Evolutionary conservation across 1,140 invertebrate genomes (phyloP), one percentile per base, ranked within the genome.

Genomic region (Tetragonula clypearis): DNA sequence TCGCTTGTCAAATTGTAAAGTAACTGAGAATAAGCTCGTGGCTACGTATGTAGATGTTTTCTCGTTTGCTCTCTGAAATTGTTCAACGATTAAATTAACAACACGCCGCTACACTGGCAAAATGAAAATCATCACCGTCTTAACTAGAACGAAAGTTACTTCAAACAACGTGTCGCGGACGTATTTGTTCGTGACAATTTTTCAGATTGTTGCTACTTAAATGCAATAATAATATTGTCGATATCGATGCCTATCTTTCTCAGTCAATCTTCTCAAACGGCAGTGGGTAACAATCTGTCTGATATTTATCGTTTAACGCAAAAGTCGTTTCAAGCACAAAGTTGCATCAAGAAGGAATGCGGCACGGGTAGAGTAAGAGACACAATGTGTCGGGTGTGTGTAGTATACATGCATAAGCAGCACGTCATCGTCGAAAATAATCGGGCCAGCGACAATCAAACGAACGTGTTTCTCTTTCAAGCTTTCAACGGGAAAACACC

Each of bases 391-490:
- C 21, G 75, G 58, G 84, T 79, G 66, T n/a, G n/a, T n/a, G n/a
- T n/a, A n/a, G n/a, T 85, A 89, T 49, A 49, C 9, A 8, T 49
- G 41, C 69, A 86, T 82, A 81, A 85, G 82, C 72, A 79, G 86
- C 91, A 88, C 92, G 92, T 93, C 92, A 93, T 93, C 91, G 86
- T 92, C 90, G 83, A 92, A 93, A 93, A 92, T 93, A 93, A 92
- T 93, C 89, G 82, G 85, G 83, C 84, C 88, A 87, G 83, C 88
- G 87, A 88, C 85, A 84, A 90, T 86, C 83, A 84, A 89, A 81
- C 66, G 77, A 86, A 87, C 56, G 55, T 72, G 75, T 49, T 30
- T 49, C 84, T 82, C 73, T 49, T 68, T 68, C 53, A 78, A 87
- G 56, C n/a, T n/a, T n/a, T 82, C 62, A 84, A 90, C 87, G 86